These are phyloP conservation scores for Seriola quinqueradiata DNA, from an alignment of 2,113 vertebrate genomes.

Conservation along the genomic window DNA sequence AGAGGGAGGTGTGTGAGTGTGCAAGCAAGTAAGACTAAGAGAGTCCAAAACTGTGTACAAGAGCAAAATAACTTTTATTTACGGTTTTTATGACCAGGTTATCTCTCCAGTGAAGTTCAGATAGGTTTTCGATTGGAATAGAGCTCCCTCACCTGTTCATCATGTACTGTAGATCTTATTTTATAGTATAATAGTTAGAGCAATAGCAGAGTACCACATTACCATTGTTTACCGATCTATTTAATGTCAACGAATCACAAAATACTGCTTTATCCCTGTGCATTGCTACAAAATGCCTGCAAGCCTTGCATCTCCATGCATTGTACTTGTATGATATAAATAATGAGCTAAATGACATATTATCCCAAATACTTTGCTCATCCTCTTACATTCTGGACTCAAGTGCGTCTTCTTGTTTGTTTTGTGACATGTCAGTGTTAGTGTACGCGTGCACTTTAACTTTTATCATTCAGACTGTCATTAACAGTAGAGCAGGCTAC, in stretches of 20 bases:
- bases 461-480: no score
- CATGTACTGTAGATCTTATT: neutral
- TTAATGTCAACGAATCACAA: neutral
- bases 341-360: no score
- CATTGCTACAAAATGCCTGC: no score
- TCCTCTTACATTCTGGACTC: no score
- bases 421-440: no score
- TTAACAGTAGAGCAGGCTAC: neutral
- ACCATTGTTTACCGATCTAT: neutral
- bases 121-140: neutral
- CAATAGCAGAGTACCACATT: neutral
- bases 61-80: neutral
- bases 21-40: constrained; percentile 6
- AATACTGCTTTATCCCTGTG: no score
- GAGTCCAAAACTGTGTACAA: neutral
- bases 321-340: no score
- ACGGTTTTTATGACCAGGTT: neutral
- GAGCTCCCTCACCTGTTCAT: neutral
- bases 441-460: neutral
- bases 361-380: no score
- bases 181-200: no score
- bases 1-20: constrained; percentile 22
- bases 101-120: neutral
- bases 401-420: neutral
- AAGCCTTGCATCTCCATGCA: no score